Evolutionary conservation across 2,888 invertebrate genomes (phyloP).

Genomic region (Mythimna pallens): DNA sequence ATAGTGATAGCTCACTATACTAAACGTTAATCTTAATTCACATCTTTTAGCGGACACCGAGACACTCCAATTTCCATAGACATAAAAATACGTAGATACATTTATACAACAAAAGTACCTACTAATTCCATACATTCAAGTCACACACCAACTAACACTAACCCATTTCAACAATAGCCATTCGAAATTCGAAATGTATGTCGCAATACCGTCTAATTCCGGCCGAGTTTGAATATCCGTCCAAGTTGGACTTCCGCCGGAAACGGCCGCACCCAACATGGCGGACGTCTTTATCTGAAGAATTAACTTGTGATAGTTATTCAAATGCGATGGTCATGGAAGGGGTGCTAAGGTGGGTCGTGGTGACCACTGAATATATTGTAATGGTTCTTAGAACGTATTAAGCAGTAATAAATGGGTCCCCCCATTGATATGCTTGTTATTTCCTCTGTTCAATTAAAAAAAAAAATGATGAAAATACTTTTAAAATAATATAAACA

Average conservation of each 20-base stretch:
- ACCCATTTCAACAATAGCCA: slow-evolving; percentile 74
- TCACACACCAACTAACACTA: slow-evolving; percentile 54
- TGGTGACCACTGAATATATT: slow-evolving; percentile 48
- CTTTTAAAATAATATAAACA: no score
- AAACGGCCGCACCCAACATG: slow-evolving; percentile 86
- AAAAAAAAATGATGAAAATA: no score
- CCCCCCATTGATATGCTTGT: no score
- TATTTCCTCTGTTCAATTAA: no score
- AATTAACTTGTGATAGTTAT: slow-evolving; percentile 89
- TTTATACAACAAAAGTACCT: slow-evolving; percentile 4
- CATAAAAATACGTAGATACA: neutral
- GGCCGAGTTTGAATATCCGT: slow-evolving; percentile 90
- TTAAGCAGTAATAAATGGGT: neutral
- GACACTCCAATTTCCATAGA: neutral
- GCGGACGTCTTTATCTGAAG: slow-evolving; percentile 89
- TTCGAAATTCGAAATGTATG: slow-evolving; percentile 90
- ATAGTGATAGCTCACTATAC: neutral
- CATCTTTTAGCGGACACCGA: neutral
- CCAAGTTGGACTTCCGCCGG: slow-evolving; percentile 89
- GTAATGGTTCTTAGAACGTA: slow-evolving; percentile 27
- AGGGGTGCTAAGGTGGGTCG: slow-evolving; percentile 63
- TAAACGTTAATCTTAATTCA: neutral
- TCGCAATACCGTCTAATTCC: slow-evolving; percentile 88
- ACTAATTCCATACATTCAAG: slow-evolving; percentile 44
- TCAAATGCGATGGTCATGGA: slow-evolving; percentile 81